Evolutionary conservation across 1,140 invertebrate genomes (phyloP).

Genomic region (Oscheius sp.): DNA sequence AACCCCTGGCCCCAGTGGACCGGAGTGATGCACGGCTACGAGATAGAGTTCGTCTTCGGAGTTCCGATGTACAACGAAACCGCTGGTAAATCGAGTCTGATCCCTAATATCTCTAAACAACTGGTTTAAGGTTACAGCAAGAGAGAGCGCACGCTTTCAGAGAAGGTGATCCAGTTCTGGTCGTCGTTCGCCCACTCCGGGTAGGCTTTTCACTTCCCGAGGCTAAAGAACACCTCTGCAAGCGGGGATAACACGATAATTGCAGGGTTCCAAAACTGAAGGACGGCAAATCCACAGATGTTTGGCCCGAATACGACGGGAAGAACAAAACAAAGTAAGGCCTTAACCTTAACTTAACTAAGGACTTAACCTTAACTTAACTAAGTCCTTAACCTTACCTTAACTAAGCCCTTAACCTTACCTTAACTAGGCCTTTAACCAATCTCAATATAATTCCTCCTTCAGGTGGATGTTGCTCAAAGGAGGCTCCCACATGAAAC

Average conservation of each 20-base stretch:
- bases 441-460: neutral
- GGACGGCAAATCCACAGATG: constrained; percentile 34
- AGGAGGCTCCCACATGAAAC: constrained; percentile 49
- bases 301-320: constrained; percentile 56
- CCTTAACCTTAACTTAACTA: neutral
- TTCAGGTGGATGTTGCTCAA: constrained; percentile 56
- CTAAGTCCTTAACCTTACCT: no score
- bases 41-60: constrained; percentile 58
- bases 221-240: neutral
- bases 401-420: no score
- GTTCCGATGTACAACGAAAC: constrained; percentile 58
- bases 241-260: neutral
- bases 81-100: constrained; percentile 49
- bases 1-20: constrained; percentile 93
- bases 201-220: constrained; percentile 13
- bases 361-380: no score
- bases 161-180: constrained; percentile 53
- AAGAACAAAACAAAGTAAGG: constrained; percentile 37
- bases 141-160: constrained; percentile 44
- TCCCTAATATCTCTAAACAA: constrained; percentile 45
- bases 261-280: constrained; percentile 30
- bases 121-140: constrained; percentile 41
- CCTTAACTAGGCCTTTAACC: no score
- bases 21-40: constrained; percentile 87
- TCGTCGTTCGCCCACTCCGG: constrained; percentile 37